These are phyloP conservation scores for Lordiphosa clarofinis DNA, from an alignment of 1,140 invertebrate species.

Conservation along the genomic window DNA sequence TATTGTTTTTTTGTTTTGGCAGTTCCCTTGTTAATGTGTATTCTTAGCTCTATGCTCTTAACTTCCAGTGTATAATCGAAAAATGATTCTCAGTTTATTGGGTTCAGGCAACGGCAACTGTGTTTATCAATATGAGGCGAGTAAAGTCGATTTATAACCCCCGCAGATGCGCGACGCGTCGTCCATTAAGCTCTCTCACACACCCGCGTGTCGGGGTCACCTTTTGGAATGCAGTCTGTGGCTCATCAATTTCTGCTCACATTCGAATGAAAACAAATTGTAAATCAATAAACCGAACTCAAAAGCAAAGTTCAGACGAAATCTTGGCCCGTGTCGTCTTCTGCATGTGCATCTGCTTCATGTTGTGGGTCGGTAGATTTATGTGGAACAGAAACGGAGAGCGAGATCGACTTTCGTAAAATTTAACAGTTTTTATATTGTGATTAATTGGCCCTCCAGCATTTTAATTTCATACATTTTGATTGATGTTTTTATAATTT, in stretches of 20 bases:
- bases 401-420: conserved; percentile 35
- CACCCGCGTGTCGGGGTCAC: conserved; percentile 40
- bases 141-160: too few relatives aligned
- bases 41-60: too few relatives aligned
- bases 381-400: neutral
- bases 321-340: conserved; percentile 20
- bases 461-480: conserved; percentile 56
- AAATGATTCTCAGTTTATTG: too few relatives aligned
- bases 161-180: neutral
- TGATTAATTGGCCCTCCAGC: conserved; percentile 62
- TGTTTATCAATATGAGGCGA: too few relatives aligned
- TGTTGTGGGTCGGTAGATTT: neutral
- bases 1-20: neutral
- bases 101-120: too few relatives aligned
- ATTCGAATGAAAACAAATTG: conserved; percentile 71
- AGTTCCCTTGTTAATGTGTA: too few relatives aligned
- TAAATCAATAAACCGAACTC: conserved; percentile 71
- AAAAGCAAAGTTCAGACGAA: conserved; percentile 31
- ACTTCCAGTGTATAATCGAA: too few relatives aligned
- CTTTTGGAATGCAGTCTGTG: conserved; percentile 61
- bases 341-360: neutral
- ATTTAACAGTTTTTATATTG: conserved; percentile 61
- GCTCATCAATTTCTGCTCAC: conserved; percentile 68
- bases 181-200: conserved; percentile 51
- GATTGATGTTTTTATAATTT: conserved; percentile 77